Evolutionary conservation across 2,113 vertebrate species (phyloP).

Genomic region (Piaya cayana): DNA sequence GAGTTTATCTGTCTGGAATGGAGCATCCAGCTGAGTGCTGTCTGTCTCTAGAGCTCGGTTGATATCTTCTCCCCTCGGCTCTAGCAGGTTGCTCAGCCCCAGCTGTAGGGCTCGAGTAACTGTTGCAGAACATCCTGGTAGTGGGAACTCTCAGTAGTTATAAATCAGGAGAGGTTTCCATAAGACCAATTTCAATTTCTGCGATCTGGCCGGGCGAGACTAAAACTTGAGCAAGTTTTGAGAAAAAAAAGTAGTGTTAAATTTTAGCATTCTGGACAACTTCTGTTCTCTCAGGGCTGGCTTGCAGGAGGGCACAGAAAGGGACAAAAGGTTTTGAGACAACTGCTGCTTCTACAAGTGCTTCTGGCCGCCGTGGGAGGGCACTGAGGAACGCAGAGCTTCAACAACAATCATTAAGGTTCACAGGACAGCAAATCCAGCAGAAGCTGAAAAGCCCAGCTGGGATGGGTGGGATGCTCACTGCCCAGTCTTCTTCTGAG

Average conservation of each 20-base stretch:
- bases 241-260: not conserved
- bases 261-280: not conserved
- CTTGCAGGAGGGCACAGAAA: not conserved
- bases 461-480: not conserved
- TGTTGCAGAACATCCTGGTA: not conserved
- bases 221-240: not conserved
- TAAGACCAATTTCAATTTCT: not conserved
- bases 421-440: not conserved
- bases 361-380: not conserved
- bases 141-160: not conserved
- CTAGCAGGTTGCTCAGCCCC: not conserved
- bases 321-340: not conserved
- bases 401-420: not conserved
- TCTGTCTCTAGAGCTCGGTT: not conserved
- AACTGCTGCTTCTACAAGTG: not conserved
- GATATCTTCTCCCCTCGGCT: not conserved
- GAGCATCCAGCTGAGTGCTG: not conserved
- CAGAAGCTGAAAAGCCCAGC: not conserved
- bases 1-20: not conserved
- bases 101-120: not conserved
- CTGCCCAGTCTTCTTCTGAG: not conserved
- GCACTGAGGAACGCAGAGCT: not conserved
- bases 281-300: not conserved
- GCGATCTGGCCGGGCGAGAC: not conserved
- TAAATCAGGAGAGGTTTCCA: not conserved